These are phyloP conservation scores for Polietes domitor DNA, from an alignment of 2,888 invertebrate species.

Conservation along the genomic window DNA sequence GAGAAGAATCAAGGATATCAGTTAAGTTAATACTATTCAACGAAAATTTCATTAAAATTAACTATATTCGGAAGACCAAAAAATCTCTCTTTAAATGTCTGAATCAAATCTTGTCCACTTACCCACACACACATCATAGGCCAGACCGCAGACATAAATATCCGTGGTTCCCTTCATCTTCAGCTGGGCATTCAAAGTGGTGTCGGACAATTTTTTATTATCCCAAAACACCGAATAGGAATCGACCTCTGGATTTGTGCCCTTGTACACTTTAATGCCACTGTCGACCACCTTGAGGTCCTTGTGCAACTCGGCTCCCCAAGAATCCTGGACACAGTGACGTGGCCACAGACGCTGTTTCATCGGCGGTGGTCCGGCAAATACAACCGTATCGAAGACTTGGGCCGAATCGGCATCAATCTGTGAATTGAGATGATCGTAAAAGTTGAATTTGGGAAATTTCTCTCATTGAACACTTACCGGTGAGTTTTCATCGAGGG, in stretches of 20 bases:
- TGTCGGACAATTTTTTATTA: conserved; percentile 94
- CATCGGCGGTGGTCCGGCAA: conserved; percentile 91
- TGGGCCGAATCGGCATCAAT: conserved; percentile 88
- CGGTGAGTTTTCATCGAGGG: conserved; percentile 87
- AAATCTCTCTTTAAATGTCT: not conserved
- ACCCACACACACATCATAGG: conserved; percentile 97
- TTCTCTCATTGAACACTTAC: conserved; percentile 80
- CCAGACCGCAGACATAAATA: conserved; percentile 96
- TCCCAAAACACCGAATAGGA: conserved; percentile 99
- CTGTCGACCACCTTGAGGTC: conserved; percentile 91
- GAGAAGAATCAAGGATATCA: too few species aligned
- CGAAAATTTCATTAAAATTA: not conserved
- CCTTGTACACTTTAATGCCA: conserved; percentile 92
- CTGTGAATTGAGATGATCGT: conserved; percentile 78
- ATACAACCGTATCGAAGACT: conserved; percentile 95
- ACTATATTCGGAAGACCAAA: too few species aligned
- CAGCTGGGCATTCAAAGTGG: conserved; percentile 90
- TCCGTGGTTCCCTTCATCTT: conserved; percentile 91
- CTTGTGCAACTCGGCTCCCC: conserved; percentile 96
- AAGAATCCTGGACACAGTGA: conserved; percentile 97
- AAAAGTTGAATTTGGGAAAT: not conserved
- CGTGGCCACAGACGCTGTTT: conserved; percentile 96
- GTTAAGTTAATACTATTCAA: too few species aligned
- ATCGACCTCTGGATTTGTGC: conserved; percentile 96
- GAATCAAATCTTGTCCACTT: conserved; percentile 71